Base-by-base conservation (phyloP, 2,797 vertebrate genomes). In the Carcharodon carcharias region DNA sequence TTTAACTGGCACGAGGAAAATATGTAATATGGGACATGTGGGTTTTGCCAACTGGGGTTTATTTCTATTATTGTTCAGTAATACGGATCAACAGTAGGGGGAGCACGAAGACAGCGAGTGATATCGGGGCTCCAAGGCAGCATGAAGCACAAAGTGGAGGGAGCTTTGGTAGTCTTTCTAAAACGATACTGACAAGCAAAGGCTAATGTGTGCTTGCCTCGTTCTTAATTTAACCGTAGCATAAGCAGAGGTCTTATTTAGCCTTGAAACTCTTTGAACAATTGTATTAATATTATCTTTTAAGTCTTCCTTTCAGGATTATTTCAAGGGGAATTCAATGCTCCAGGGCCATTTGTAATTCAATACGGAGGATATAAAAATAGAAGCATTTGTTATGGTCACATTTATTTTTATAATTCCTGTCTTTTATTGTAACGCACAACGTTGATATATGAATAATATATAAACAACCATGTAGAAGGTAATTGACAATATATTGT, bases 71-170 rank as follows among this genome's bases (percentile, higher is more conserved):
- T 50, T 50, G 45, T 31, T 50, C 28, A 95, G 94, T 95, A 77
- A 31, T 6, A 12, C 16, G 31, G 97, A 96, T 97, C 97, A 97
- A 98, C 98, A 98, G 98, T 98, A 97, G 98, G 98, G 98, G 98
- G 98, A 98, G 98, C 98, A 98, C 97, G 97, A 97, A 98, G 98
- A 98, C 98, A 98, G 98, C 98, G 98, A 97, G 98, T 98, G 96
- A 96, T 96, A 21, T 69, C 96, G 50, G 67, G 50, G 45, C 50
- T 31, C 45, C 50, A 14, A 35, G 14, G 69, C 31, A 4, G 50
- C 69, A 14, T 77, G 50, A n/a, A 95, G 50, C 67, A 73, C 67
- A 16, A 77, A 73, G 11, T 56, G 50, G 45, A 18, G 7, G 56
- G 31, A 95, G 65, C 50, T 6, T 73, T 56, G 35, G 67, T 40